Percentiles rank a stretch among this genome's conserved stretches.
phyloP scores from a whole-genome alignment of 2,113 vertebrate genomes.

The Poecilia latipinna region DNA sequence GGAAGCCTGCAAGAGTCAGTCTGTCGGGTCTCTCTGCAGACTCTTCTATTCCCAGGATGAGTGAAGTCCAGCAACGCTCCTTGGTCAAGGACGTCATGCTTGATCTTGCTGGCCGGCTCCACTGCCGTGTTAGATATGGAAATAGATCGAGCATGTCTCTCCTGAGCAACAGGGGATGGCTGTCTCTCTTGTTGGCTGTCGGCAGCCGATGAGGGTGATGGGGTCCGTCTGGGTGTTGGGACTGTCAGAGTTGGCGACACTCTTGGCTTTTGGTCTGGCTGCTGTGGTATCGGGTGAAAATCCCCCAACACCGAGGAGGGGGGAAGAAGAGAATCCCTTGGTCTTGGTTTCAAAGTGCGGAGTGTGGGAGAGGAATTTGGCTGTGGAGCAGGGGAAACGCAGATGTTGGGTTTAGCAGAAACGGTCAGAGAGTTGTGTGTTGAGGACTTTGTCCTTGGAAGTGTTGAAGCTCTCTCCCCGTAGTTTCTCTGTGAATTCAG shows the following conservation, averaged over 20 bases:
- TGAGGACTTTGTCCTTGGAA: conserved; percentile 56
- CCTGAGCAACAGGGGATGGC: conserved; percentile 50
- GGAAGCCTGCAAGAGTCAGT: conserved; percentile 27
- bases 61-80: conserved; percentile 56
- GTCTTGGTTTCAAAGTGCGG: conserved; percentile 34
- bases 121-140: conserved; percentile 58
- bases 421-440: conserved; percentile 27
- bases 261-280: conserved; percentile 26
- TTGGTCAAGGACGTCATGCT: conserved; percentile 52
- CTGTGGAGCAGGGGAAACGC: conserved; percentile 37
- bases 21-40: conserved; percentile 16
- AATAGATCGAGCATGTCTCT: conserved; percentile 58
- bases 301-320: conserved; percentile 24
- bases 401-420: conserved; percentile 36
- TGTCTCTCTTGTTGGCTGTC: conserved; percentile 35
- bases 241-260: conserved; percentile 58
- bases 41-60: conserved; percentile 13
- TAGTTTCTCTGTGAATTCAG: conserved; percentile 25
- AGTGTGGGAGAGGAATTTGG: conserved; percentile 46
- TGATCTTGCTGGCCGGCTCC: conserved; percentile 10
- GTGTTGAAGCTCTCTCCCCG: conserved; percentile 46
- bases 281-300: conserved; percentile 26
- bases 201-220: conserved; percentile 37
- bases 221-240: conserved; percentile 55
- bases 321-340: conserved; percentile 42